These are phyloP conservation scores for Himalopsyche tibetana DNA, from an alignment of 2,888 invertebrate species.

Conservation along the genomic window DNA sequence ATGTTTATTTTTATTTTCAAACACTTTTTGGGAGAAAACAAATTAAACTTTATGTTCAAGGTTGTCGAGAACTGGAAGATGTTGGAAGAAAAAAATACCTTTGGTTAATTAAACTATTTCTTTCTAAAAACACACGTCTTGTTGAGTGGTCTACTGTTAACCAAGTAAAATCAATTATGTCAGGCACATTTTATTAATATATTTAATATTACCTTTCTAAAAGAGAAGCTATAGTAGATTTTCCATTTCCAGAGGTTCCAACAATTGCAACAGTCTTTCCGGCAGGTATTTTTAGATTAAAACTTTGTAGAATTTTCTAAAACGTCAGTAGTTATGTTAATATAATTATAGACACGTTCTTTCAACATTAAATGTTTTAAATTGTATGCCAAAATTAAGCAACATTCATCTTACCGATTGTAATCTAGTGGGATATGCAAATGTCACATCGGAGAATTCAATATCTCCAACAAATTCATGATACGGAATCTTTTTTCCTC, in stretches of 20 bases:
- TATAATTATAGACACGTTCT: neutral
- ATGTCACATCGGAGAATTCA: slow-evolving; percentile 89
- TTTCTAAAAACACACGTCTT: no score
- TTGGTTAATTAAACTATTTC: no score
- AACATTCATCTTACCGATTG: slow-evolving; percentile 74
- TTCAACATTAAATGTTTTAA: neutral
- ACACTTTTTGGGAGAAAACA: neutral
- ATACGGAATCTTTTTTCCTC: slow-evolving; percentile 82
- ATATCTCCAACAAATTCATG: slow-evolving; percentile 87
- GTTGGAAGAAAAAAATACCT: neutral
- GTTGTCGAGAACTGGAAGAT: neutral
- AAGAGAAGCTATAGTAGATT: slow-evolving; percentile 93
- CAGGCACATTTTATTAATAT: no score
- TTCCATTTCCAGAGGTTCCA: slow-evolving; percentile 95
- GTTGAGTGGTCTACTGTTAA: no score
- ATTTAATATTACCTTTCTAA: slow-evolving; percentile 83
- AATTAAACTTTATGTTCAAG: neutral
- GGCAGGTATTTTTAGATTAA: slow-evolving; percentile 88
- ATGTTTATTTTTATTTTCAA: no score
- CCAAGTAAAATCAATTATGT: no score
- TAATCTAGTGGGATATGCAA: slow-evolving; percentile 91
- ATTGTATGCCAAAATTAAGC: neutral
- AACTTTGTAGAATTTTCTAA: slow-evolving; percentile 87
- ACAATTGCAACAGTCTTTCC: slow-evolving; percentile 95
- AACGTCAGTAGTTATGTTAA: slow-evolving; percentile 58